Base-by-base conservation (phyloP, 1,140 invertebrate genomes). In the Andrena cerasifolii region DNA sequence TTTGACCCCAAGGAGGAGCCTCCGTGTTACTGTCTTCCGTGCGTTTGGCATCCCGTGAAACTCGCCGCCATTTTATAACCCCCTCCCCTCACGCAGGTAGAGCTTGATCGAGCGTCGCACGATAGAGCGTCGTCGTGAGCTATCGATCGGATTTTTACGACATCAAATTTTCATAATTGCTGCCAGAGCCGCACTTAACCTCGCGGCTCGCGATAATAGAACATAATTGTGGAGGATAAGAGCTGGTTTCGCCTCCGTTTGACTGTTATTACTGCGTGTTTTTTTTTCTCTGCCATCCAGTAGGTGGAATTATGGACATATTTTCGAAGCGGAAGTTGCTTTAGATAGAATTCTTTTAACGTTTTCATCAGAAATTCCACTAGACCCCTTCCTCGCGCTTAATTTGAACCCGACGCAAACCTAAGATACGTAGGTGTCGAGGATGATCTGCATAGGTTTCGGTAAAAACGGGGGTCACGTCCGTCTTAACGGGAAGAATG, bases 121-220 rank as follows among this genome's bases (percentile, higher is more conserved):
- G 18, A 66, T 18, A 33, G n/a, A n/a, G n/a, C 40, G 36, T 6
- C 18, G 36, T 28, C 45, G 70, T 36, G 21, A 21, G 28, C 3
- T 67, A 76, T 76, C 65, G 73, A 76, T 76, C 73, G 40, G 73
- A 76, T 76, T 76, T 67, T 59, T 58, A 59, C 61, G 36, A 40
- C 53, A 76, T 76, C 73, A 68, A 68, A 68, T 67, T 68, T 76
- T 76, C 73, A 68, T 76, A 76, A 76, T 76, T 68, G 65, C 73
- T 26, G 40, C 21, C 33, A n/a, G 51, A 56, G 21, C 21, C 7
- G 16, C 51, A 51, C 45, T 74, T 74, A 66, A 74, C 53, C 31
- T 53, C 24, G 36, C 24, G n/a, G 31, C 63, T 40, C 53, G 16
- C 65, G 63, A 76, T 76, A 68, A 68, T 76, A 26, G 43, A 40